Conservation (phyloP, 1,140 invertebrate species). For the Ceratina calcarata region DNA sequence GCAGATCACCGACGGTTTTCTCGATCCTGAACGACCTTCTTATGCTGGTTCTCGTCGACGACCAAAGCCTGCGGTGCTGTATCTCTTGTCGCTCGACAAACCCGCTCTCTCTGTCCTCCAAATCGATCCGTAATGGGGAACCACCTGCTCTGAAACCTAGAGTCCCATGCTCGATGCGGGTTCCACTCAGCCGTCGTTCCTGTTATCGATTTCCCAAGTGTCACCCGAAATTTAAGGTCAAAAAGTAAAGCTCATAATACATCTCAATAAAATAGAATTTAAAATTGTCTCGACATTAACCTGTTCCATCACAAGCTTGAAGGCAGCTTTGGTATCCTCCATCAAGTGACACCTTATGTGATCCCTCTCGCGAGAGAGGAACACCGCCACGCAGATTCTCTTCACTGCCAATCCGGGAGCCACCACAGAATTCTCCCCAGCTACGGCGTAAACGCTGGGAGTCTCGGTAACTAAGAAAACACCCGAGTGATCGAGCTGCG, state of each 20-base stretch:
- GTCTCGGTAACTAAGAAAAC: constrained; percentile 95
- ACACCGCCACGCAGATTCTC: constrained; percentile 91
- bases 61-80: constrained; percentile 94
- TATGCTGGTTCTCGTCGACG: constrained; percentile 89
- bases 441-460: constrained; percentile 91
- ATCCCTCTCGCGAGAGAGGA: constrained; percentile 87
- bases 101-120: constrained; percentile 92
- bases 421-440: constrained; percentile 87
- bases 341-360: constrained; percentile 93
- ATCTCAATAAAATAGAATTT: too few species aligned
- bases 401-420: constrained; percentile 81
- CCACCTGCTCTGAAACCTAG: constrained; percentile 94
- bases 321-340: constrained; percentile 94
- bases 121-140: constrained; percentile 90
- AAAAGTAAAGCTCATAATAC: too few species aligned
- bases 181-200: constrained; percentile 91
- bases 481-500: constrained; percentile 93
- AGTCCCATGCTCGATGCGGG: constrained; percentile 90
- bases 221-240: not conserved
- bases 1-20: constrained; percentile 87
- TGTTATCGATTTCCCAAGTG: constrained; percentile 54
- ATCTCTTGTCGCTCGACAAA: constrained; percentile 95
- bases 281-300: constrained; percentile 68
- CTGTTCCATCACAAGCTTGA: constrained; percentile 89
- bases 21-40: constrained; percentile 89